A percentile compares a stretch with the other conserved stretches of the same genome.
Conservation (phyloP, 2,797 vertebrate genomes). For the Ciconia nigra region DNA sequence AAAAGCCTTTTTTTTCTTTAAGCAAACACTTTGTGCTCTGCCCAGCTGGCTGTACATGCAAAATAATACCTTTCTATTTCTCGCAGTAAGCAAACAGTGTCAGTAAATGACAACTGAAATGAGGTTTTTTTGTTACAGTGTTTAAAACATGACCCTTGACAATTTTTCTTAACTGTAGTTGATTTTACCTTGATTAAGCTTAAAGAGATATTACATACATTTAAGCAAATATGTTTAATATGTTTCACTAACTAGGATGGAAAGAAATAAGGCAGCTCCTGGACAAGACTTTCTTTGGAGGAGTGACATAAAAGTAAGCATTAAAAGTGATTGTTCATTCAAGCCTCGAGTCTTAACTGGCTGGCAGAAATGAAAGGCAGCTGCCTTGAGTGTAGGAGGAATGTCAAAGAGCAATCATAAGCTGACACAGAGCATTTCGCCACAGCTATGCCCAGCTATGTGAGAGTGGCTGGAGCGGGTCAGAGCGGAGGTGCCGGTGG, state of each 20-base stretch:
- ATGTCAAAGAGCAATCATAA: neutral
- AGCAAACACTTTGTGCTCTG: neutral
- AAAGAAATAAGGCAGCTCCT: neutral
- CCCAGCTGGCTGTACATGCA: neutral
- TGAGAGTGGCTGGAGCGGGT: neutral
- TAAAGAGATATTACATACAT: neutral
- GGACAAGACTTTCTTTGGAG: neutral
- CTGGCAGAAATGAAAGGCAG: neutral
- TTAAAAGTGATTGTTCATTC: neutral
- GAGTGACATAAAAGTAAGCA: neutral
- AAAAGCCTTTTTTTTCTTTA: neutral
- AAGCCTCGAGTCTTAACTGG: neutral
- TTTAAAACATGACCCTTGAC: neutral
- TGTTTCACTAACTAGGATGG: neutral
- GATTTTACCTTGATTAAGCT: neutral
- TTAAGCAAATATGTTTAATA: neutral
- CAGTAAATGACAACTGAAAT: neutral
- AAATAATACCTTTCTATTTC: neutral
- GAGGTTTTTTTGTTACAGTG: neutral
- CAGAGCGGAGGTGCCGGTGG: too few species aligned
- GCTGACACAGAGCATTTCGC: too few species aligned
- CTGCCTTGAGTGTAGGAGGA: neutral
- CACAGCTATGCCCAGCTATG: neutral
- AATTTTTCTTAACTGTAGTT: neutral
- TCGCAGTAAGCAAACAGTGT: neutral